Percentiles rank a stretch among this genome's conserved stretches.
These are phyloP conservation scores for Oryzias woworae DNA, from an alignment of 2,113 vertebrate genomes.

Conservation along the genomic window DNA sequence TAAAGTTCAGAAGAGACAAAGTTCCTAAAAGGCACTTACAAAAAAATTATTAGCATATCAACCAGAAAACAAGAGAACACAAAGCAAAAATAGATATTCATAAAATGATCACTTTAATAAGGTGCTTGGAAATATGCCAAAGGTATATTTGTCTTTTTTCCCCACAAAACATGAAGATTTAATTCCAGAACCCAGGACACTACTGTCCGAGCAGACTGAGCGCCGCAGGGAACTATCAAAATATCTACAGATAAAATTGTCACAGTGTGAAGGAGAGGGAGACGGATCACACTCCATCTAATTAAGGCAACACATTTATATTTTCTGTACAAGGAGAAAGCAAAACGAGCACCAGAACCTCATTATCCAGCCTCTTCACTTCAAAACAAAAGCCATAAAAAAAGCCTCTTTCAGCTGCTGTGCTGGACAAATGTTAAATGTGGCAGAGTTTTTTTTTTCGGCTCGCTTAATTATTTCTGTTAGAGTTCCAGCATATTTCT, in stretches of 20 bases:
- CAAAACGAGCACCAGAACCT: slow-evolving; percentile 34
- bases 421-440: slow-evolving; percentile 11
- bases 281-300: slow-evolving; percentile 51
- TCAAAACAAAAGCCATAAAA: slow-evolving; percentile 15
- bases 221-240: slow-evolving; percentile 35
- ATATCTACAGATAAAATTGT: slow-evolving; percentile 28
- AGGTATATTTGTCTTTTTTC: not conserved
- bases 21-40: not conserved
- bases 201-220: slow-evolving; percentile 13
- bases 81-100: slow-evolving; percentile 10
- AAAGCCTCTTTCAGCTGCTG: slow-evolving; percentile 12
- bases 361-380: slow-evolving; percentile 7
- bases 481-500: not conserved
- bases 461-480: slow-evolving; percentile 4
- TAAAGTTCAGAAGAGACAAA: not conserved
- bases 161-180: not conserved
- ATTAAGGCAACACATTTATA: slow-evolving; percentile 72
- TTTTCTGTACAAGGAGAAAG: slow-evolving; percentile 43
- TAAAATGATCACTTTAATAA: slow-evolving; percentile 72
- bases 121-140: slow-evolving; percentile 65
- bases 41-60: not conserved
- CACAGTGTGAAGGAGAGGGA: slow-evolving; percentile 59
- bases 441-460: too few species aligned
- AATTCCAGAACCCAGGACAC: slow-evolving; percentile 16
- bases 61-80: not conserved